These are phyloP conservation scores for Ctenochaetus hawaiiensis DNA, from an alignment of 2,797 vertebrate genomes.

Conservation along the genomic window DNA sequence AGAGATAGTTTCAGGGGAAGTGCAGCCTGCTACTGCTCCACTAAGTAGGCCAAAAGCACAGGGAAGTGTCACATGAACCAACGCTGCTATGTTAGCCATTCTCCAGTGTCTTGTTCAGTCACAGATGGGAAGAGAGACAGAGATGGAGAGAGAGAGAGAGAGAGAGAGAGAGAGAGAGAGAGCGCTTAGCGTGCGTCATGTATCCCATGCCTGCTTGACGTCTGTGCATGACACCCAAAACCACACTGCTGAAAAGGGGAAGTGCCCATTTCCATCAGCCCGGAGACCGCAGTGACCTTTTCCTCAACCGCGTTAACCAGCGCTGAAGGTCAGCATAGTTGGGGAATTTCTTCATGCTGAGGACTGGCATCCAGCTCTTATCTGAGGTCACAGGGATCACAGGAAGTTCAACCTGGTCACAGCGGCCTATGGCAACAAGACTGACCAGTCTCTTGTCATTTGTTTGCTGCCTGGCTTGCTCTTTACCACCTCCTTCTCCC, in stretches of 20 bases:
- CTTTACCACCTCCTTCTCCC: not conserved
- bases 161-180: slow-evolving; percentile 13
- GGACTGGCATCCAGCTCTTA: slow-evolving; percentile 19
- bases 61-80: slow-evolving; percentile 69
- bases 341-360: not conserved
- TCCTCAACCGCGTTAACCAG: slow-evolving; percentile 31
- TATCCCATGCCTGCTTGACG: slow-evolving; percentile 57
- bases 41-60: slow-evolving; percentile 75
- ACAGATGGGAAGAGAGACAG: slow-evolving; percentile 54
- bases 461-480: slow-evolving; percentile 43
- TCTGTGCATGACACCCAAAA: slow-evolving; percentile 65
- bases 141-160: slow-evolving; percentile 11
- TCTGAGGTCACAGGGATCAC: slow-evolving; percentile 29
- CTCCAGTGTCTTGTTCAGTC: slow-evolving; percentile 69
- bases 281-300: slow-evolving; percentile 39
- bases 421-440: slow-evolving; percentile 40
- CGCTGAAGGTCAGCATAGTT: slow-evolving; percentile 40
- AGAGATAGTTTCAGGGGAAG: slow-evolving; percentile 37
- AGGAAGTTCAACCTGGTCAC: slow-evolving; percentile 63
- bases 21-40: slow-evolving; percentile 37
- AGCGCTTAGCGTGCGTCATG: slow-evolving; percentile 46
- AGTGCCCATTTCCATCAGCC: slow-evolving; percentile 54
- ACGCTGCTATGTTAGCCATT: slow-evolving; percentile 61
- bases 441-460: slow-evolving; percentile 12
- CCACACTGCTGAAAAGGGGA: slow-evolving; percentile 44